Base-by-base conservation (phyloP, 2,113 vertebrate species). In the Aythya baeri region DNA sequence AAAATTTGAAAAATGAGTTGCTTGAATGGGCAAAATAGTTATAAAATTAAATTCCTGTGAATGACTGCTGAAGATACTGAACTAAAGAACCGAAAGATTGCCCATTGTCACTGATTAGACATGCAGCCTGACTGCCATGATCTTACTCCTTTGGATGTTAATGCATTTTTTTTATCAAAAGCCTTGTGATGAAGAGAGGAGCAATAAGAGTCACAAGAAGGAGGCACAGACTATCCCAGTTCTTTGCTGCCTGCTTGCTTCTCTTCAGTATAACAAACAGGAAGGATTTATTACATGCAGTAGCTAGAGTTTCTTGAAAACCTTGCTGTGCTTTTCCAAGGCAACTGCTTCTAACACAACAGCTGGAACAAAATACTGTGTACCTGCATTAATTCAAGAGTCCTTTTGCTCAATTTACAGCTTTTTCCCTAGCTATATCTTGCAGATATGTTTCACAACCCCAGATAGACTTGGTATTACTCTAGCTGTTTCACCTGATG, bases 291-390 rank as follows among this genome's bases (percentile, higher is more conserved):
- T 34, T 11, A 46, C 43, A 9, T 13, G 0, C 10, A 16, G 26
- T 54, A 66, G 74, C 9, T 13, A 46, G 71, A 79, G 32, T 85
- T 94, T 85, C 74, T 92, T 85, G 93, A 93, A 92, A 74, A 46
- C 13, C 41, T 74, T 32, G 20, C 38, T 84, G 72, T 74, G 50
- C 23, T 93, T 86, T 83, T 63, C 34, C 16, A 36, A 77, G 44
- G 52, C 32, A 71, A 74, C 50, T 62, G 11, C 27, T 92, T 61
- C 20, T 87, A 32, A 32, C 18, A 44, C 34, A 73, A 73, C 63
- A 20, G 1, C 8, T 16, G 41, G 13, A 17, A 55, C 72, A 71
- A 68, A 75, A 68, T 27, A 27, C 50, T 82, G 65, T 25, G 38
- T 29, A 74, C 34, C 43, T 44, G 71, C 13, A 38, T 62, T 36